Evolutionary conservation across 2,113 vertebrate genomes (phyloP), one percentile per base, ranked within the genome.

Genomic region (Gnathonemus echidnorhynchus): DNA sequence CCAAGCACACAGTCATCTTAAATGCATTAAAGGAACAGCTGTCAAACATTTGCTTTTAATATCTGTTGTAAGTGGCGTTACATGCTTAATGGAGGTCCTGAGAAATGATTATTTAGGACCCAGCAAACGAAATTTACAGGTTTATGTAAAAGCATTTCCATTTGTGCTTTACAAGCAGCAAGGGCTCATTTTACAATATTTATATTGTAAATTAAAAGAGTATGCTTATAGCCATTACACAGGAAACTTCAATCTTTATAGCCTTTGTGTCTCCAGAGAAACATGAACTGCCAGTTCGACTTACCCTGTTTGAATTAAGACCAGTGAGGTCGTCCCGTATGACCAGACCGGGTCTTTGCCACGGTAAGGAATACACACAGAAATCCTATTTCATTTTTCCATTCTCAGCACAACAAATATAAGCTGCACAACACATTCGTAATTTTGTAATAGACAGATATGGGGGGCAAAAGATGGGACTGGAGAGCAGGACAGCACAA

Each of bases 201-300:
- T 53, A 56, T 39, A 56, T 7, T 87, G 86, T 87, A 87, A 87
- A 87, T 87, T 87, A 87, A 87, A 87, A 87, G 86, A 39, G 86
- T 21, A 39, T 53, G 86, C 86, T 53, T 53, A 50, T 39, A 87
- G 31, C 50, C 50, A 87, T 87, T 87, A 87, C 86, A 31, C 17
- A 56, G 15, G 49, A 35, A 31, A 87, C 49, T 46, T 24, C 86
- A 50, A 19, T 56, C 86, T 87, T 87, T 56, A 87, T 53, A 87
- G 49, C 50, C 85, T 56, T 56, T 52, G 19, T 53, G 49, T 87
- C 86, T 87, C 86, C 86, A 31, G 50, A 56, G 86, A 53, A n/a
- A 48, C 17, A 87, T 53, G 35, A 39, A 27, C 86, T 53, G 86
- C 50, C 27, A 87, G 24, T 31, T 52, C 13, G 4, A 50, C n/a